Evolutionary conservation across 2,113 vertebrate genomes (phyloP).

Genomic region (Ibidorhyncha struthersii): DNA sequence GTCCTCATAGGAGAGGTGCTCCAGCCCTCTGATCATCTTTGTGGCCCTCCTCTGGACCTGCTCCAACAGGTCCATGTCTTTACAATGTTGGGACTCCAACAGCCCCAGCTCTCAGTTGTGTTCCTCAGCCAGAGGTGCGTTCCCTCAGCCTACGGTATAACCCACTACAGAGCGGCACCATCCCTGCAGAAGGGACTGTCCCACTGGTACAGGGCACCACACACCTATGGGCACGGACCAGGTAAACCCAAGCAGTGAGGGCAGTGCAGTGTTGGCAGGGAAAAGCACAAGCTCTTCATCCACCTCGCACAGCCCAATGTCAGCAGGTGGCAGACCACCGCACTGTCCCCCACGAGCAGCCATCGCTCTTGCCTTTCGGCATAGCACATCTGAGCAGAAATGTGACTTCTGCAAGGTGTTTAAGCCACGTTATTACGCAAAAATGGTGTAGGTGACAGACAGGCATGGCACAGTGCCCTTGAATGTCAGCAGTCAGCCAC

Average conservation of each 20-base stretch:
- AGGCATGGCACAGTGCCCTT: neutral
- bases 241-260: neutral
- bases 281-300: neutral
- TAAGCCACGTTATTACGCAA: neutral
- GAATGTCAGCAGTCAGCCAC: neutral
- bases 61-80: too few species aligned
- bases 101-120: neutral
- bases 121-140: neutral
- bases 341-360: accelerated
- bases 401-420: neutral
- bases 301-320: accelerated
- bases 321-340: accelerated
- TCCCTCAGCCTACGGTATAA: neutral
- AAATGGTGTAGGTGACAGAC: neutral
- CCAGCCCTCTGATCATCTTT: too few species aligned
- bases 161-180: accelerated
- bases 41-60: too few species aligned
- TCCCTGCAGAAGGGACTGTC: neutral
- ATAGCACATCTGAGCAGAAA: neutral
- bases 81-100: too few species aligned
- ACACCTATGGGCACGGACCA: accelerated
- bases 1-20: too few species aligned
- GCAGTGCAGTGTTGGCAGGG: accelerated
- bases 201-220: neutral
- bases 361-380: neutral